Conservation (phyloP, 2,888 invertebrate species). For the Nymphalis urticae region DNA sequence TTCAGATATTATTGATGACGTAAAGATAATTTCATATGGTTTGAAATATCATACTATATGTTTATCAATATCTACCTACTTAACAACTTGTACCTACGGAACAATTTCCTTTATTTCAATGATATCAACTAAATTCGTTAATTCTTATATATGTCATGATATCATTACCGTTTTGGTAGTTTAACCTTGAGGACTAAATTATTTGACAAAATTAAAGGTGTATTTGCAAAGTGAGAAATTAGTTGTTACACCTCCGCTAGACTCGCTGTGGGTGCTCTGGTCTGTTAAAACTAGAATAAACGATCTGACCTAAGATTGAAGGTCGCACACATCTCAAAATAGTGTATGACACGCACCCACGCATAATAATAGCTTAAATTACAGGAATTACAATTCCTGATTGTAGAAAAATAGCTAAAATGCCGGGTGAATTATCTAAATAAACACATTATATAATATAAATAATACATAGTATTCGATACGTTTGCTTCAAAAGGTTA, state of each 20-base stretch:
- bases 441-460: no score
- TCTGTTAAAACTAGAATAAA: constrained; percentile 57
- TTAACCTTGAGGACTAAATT: constrained; percentile 46
- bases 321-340: constrained; percentile 39
- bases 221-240: constrained; percentile 55
- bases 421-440: no score
- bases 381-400: no score
- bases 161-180: constrained; percentile 47
- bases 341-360: neutral
- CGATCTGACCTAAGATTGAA: constrained; percentile 62
- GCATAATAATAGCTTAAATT: neutral
- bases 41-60: no score
- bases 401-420: neutral
- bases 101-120: constrained; percentile 24
- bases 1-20: no score
- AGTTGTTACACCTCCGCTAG: constrained; percentile 65
- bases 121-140: constrained; percentile 29
- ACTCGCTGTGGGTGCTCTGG: constrained; percentile 57
- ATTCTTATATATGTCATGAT: constrained; percentile 52
- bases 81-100: neutral
- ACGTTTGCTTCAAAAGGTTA: no score
- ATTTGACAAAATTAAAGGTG: constrained; percentile 41
- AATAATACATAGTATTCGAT: no score
- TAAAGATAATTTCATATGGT: no score
- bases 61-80: no score